Evolutionary conservation across 1,140 invertebrate species (phyloP).

Genomic region (Trypoxylus dichotomus): DNA sequence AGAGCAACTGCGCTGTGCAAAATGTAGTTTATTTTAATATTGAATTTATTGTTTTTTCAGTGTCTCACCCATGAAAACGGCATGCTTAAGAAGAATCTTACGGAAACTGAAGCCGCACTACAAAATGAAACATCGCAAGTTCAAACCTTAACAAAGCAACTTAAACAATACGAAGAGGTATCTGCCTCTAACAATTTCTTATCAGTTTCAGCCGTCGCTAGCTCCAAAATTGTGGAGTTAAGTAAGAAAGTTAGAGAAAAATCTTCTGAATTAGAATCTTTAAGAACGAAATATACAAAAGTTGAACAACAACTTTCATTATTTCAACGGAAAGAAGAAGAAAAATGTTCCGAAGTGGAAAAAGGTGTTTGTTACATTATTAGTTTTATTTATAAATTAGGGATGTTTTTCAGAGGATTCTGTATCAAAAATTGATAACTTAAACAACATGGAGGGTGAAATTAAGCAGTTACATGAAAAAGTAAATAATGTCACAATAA

Average conservation of each 20-base stretch:
- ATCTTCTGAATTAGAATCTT: conserved; percentile 52
- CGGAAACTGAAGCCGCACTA: conserved; percentile 35
- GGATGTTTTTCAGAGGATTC: neutral
- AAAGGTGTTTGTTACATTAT: neutral
- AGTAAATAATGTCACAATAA: conserved; percentile 60
- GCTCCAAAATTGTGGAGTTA: conserved; percentile 55
- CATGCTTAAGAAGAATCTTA: conserved; percentile 43
- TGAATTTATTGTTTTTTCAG: conserved; percentile 40
- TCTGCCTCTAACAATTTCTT: conserved; percentile 13
- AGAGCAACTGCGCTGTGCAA: neutral
- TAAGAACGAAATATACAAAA: conserved; percentile 52
- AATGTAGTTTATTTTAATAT: neutral
- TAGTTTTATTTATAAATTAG: neutral
- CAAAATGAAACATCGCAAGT: conserved; percentile 36
- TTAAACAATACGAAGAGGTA: conserved; percentile 38
- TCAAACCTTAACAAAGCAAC: conserved; percentile 35
- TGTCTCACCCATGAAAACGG: conserved; percentile 53
- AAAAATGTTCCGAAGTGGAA: conserved; percentile 23
- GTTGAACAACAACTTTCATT: conserved; percentile 46
- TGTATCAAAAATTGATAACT: conserved; percentile 1
- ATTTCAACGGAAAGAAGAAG: conserved; percentile 37
- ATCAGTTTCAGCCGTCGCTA: conserved; percentile 42
- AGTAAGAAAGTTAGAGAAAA: conserved; percentile 56
- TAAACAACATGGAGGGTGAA: conserved; percentile 41
- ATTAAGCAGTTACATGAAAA: conserved; percentile 65